Evolutionary conservation across 2,113 vertebrate genomes (phyloP).

Genomic region (Leptobrachium ailaonicum): DNA sequence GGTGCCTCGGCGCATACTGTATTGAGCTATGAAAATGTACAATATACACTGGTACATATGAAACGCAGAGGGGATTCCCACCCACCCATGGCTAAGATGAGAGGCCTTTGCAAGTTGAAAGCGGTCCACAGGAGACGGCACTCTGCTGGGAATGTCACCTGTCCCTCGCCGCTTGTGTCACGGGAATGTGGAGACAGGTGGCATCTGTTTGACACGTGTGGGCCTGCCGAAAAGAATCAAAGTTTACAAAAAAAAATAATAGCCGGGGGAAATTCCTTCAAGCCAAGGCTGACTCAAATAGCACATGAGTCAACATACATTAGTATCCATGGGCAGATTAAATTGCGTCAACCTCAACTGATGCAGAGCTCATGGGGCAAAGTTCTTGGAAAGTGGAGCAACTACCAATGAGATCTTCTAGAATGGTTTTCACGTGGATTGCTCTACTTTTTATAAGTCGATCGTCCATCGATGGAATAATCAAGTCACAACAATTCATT

Average conservation of each 20-base stretch:
- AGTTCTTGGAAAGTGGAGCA: too few species aligned
- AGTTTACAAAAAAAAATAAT: slow-evolving; percentile 1
- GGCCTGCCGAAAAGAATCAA: neutral
- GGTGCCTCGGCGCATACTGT: too few species aligned
- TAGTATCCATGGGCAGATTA: neutral
- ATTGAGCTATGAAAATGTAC: too few species aligned
- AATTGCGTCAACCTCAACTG: neutral
- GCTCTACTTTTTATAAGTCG: too few species aligned
- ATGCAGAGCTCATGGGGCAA: too few species aligned
- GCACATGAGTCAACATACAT: neutral
- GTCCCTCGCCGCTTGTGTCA: slow-evolving; percentile 11
- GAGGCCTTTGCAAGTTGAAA: slow-evolving; percentile 15
- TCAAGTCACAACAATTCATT: too few species aligned
- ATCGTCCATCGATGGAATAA: too few species aligned
- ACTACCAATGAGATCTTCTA: too few species aligned
- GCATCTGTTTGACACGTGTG: slow-evolving; percentile 16
- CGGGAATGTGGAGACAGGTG: slow-evolving; percentile 37
- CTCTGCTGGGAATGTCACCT: slow-evolving; percentile 9
- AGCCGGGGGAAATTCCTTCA: neutral
- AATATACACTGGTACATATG: neutral
- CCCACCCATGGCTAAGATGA: slow-evolving; percentile 34
- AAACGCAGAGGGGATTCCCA: slow-evolving; percentile 5
- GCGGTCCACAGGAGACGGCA: slow-evolving; percentile 20
- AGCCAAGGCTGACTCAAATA: neutral
- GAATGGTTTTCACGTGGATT: too few species aligned